Evolutionary conservation across 2,888 invertebrate genomes (phyloP).

Genomic region (Philonicus albiceps): DNA sequence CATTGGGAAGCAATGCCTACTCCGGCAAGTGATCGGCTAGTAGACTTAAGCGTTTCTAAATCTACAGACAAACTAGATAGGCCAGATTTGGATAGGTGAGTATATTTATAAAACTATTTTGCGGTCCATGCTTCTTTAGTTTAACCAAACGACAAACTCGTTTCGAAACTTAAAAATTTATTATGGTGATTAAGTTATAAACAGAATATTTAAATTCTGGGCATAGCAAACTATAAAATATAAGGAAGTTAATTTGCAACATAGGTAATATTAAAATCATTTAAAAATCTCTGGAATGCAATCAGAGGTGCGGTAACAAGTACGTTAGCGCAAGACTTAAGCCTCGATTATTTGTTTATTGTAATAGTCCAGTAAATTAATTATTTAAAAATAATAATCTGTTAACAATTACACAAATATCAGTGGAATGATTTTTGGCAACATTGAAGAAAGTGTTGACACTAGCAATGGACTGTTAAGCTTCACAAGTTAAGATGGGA

Average conservation of each 20-base stretch:
- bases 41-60: background rate
- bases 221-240: background rate
- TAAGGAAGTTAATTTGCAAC: background rate
- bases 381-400: background rate
- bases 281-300: background rate
- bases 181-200: background rate
- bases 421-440: background rate
- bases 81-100: background rate
- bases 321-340: background rate
- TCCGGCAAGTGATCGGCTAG: background rate
- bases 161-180: background rate
- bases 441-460: background rate
- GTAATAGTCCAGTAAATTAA: background rate
- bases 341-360: background rate
- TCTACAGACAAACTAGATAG: background rate
- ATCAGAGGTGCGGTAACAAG: background rate
- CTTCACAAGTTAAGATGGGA: background rate
- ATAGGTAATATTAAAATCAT: background rate
- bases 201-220: background rate
- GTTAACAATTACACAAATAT: background rate
- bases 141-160: background rate
- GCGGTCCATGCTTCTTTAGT: background rate
- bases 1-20: background rate
- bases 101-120: background rate
- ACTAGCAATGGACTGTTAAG: background rate